A percentile compares a stretch with the other conserved stretches of the same genome.
phyloP scores from a whole-genome alignment of 2,797 vertebrate species.

The Muscicapa comitata region DNA sequence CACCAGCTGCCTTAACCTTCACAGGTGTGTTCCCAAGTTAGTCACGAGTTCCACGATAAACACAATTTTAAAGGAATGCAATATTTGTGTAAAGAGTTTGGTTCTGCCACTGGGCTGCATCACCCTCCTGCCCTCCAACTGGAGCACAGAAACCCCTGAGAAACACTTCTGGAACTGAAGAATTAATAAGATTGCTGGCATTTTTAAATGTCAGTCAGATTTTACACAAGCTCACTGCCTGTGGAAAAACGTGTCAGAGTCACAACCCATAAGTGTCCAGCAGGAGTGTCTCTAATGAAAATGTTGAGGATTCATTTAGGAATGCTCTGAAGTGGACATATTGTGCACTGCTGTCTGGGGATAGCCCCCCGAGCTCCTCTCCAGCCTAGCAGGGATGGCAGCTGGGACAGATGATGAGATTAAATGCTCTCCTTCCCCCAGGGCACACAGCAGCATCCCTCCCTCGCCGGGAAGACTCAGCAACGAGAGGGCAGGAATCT shows the following conservation, averaged over 20 bases:
- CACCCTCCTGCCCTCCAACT: background rate
- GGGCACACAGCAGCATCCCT: background rate
- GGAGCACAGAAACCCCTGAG: background rate
- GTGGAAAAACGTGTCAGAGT: background rate
- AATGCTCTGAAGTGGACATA: background rate
- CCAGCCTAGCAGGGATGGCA: constrained; percentile 2
- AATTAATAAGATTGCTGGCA: constrained; percentile 54
- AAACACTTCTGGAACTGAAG: constrained; percentile 13
- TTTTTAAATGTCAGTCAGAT: constrained; percentile 59
- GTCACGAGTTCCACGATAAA: background rate
- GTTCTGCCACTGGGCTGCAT: background rate
- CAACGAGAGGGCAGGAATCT: background rate
- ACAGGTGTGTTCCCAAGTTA: background rate
- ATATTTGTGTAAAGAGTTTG: background rate
- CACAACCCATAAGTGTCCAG: constrained; percentile 1
- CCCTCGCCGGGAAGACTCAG: background rate
- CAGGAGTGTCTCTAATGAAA: constrained; percentile 19
- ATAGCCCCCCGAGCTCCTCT: background rate
- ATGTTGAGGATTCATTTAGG: constrained; percentile 7
- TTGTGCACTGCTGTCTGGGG: background rate
- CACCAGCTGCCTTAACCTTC: background rate
- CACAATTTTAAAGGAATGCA: background rate
- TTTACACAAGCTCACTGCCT: constrained; percentile 9
- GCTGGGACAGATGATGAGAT: constrained; percentile 27
- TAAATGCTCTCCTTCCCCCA: constrained; percentile 2